These are phyloP conservation scores for Drosophila kurseongensis DNA, from an alignment of 1,140 invertebrate species.

Conservation along the genomic window DNA sequence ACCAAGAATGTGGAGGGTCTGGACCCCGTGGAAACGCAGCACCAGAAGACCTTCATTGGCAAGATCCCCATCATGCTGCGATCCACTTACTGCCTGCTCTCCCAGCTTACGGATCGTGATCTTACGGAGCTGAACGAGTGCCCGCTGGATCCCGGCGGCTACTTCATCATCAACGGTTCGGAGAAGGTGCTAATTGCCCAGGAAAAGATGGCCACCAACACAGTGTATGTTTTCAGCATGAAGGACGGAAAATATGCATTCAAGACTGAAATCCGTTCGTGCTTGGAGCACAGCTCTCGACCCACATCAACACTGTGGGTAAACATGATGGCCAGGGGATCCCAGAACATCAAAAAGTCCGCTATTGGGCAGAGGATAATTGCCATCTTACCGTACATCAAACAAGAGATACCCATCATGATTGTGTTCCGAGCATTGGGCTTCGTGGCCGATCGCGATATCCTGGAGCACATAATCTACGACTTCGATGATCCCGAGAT, in stretches of 20 bases:
- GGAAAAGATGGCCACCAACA: slow-evolving; percentile 99
- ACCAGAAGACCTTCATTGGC: slow-evolving; percentile 99
- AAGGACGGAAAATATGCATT: slow-evolving; percentile 99
- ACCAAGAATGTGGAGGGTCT: slow-evolving; percentile 96
- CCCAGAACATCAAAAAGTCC: slow-evolving; percentile 97
- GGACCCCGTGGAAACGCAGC: slow-evolving; percentile 96
- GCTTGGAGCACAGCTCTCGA: slow-evolving; percentile 95
- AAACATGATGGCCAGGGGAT: slow-evolving; percentile 99
- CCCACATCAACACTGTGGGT: slow-evolving; percentile 99
- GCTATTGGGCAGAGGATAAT: slow-evolving; percentile 99
- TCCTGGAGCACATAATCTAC: slow-evolving; percentile 99
- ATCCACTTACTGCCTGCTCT: slow-evolving; percentile 98
- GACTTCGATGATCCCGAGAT: slow-evolving; percentile 99
- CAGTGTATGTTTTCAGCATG: slow-evolving; percentile 99
- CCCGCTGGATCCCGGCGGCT: slow-evolving; percentile 98
- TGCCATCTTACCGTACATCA: slow-evolving; percentile 98
- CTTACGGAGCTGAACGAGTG: slow-evolving; percentile 99
- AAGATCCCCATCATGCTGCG: slow-evolving; percentile 99
- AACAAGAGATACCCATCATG: slow-evolving; percentile 99
- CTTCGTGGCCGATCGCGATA: slow-evolving; percentile 99
- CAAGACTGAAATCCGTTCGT: slow-evolving; percentile 98
- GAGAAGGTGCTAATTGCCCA: slow-evolving; percentile 99
- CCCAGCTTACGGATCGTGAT: slow-evolving; percentile 98
- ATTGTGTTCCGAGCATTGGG: slow-evolving; percentile 98
- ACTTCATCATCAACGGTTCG: slow-evolving; percentile 98